Evolutionary conservation across 2,888 invertebrate species (phyloP), one percentile per base, ranked within the genome.

Genomic region (Pyrrhia umbra): DNA sequence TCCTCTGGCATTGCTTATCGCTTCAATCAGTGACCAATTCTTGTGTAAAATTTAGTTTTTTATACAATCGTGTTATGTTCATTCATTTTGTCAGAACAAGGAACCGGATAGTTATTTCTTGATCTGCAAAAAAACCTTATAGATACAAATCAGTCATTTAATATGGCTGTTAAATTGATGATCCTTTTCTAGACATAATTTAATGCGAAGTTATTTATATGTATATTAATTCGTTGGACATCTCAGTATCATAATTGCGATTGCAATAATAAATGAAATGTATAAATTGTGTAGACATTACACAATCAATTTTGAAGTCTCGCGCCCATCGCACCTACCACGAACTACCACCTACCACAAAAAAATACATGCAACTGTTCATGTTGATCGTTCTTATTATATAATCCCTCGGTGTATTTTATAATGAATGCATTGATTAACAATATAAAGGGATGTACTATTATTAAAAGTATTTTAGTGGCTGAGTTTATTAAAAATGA

Each of bases 341-440:
- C 20, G 25, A 34, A 25, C 46, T 50, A 37, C 20, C 16, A 20
- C 20, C 18, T 34, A 21, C 39, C 9, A 6, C 15, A 34, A 0
- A 51, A 43, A 63, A 63, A 43, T 42, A 8, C 40, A 45, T 45
- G 9, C 10, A 47, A 61, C 43, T 67, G 5, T 39, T n/a, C 8
- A n/a, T 15, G 13, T n/a, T 3, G 15, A 25, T 30, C 20, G 5
- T 13, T 16, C 3, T 2, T n/a, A 16, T 16, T 30, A 23, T 18
- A 51, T 27, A 46, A 39, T 30, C 0, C 0, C 18, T 37, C 5
- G 1, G 40, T 20, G 10, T 3, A 0, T 2, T 46, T 42, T 18
- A 20, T 25, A 40, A 40, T 6, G 0, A 52, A 49, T 56, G 45
- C 13, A 56, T 37, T 50, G 10, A 6, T 37, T 37, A 13, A 57